Conservation (phyloP, 53 echinoderm and acorn worm species). For the Stichopus horrens region DNA sequence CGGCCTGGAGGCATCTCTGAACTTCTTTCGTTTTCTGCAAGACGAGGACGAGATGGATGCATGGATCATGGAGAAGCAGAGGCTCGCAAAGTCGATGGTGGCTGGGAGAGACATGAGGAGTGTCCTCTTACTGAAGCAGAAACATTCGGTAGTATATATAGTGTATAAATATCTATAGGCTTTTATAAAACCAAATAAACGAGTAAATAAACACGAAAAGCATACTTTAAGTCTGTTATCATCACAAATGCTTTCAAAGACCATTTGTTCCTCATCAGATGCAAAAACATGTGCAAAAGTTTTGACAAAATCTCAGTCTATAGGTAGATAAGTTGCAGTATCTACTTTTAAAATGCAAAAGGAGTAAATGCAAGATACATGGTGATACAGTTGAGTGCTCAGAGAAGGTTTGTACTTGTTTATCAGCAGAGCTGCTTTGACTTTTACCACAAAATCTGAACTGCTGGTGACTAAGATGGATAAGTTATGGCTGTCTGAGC, state of each 20-base stretch:
- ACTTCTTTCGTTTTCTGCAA: slow-evolving; percentile 91
- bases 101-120: slow-evolving; percentile 86
- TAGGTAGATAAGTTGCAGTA: neutral
- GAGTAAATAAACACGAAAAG: too few relatives aligned
- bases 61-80: slow-evolving; percentile 95
- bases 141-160: slow-evolving; percentile 59
- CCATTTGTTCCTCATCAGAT: too few relatives aligned
- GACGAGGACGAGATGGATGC: slow-evolving; percentile 95
- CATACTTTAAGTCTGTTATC: too few relatives aligned
- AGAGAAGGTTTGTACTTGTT: too few relatives aligned
- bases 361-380: neutral
- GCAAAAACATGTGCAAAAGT: neutral
- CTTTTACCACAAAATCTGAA: too few relatives aligned
- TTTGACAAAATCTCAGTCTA: neutral
- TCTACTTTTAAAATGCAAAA: neutral
- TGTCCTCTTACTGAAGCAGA: slow-evolving; percentile 82
- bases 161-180: too few relatives aligned
- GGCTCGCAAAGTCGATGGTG: slow-evolving; percentile 91
- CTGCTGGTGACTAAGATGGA: too few relatives aligned
- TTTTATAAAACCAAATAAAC: too few relatives aligned
- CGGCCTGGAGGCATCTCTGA: slow-evolving; percentile 77
- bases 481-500: too few relatives aligned
- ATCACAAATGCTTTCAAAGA: too few relatives aligned
- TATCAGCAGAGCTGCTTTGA: too few relatives aligned
- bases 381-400: too few relatives aligned